These are phyloP conservation scores for Spinus olivaceus DNA, from an alignment of 2,797 vertebrate genomes.

Conservation along the genomic window DNA sequence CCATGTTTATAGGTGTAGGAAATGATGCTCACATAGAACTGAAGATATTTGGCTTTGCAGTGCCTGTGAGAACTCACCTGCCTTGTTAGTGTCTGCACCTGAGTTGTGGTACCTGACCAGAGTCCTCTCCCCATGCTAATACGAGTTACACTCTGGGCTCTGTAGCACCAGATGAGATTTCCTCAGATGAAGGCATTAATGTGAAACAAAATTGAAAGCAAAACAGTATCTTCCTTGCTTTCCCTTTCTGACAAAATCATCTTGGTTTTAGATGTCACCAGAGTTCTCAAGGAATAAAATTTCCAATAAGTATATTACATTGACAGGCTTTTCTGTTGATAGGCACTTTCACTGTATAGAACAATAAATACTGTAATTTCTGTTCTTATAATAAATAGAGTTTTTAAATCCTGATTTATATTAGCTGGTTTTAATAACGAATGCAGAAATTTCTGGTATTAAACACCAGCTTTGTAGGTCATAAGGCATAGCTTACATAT, in stretches of 20 bases:
- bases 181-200: neutral
- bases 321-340: neutral
- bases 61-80: neutral
- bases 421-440: neutral
- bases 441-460: neutral
- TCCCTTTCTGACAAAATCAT: neutral
- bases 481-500: neutral
- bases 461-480: neutral
- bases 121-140: neutral
- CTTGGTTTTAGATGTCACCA: neutral
- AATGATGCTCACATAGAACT: fast-evolving
- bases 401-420: neutral
- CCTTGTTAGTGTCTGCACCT: neutral
- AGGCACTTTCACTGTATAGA: neutral
- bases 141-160: neutral
- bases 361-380: neutral
- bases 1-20: neutral
- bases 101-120: neutral
- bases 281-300: neutral
- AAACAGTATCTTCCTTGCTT: neutral
- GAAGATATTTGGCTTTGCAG: neutral
- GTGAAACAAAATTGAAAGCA: neutral
- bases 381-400: neutral
- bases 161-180: neutral
- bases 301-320: neutral